Percentiles rank a stretch among this genome's conserved stretches.
Evolutionary conservation across 1,140 invertebrate genomes (phyloP).

Genomic region (Maconellicoccus hirsutus): DNA sequence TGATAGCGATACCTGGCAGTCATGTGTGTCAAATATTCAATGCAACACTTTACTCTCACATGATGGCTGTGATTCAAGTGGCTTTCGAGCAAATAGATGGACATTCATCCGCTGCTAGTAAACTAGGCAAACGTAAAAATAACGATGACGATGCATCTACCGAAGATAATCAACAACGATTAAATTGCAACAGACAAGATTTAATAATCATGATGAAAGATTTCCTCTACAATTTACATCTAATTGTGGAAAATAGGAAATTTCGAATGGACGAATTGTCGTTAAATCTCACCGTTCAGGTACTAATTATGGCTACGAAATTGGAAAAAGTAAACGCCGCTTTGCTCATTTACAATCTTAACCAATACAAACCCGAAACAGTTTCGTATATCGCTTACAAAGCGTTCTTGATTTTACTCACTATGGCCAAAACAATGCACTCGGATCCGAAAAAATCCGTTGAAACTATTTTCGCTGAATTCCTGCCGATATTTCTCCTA

Average conservation of each 20-base stretch:
- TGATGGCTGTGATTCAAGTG: slow-evolving; percentile 40
- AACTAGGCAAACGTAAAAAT: not conserved
- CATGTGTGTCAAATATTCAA: slow-evolving; percentile 46
- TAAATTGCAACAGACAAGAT: slow-evolving; percentile 30
- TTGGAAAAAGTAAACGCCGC: slow-evolving; percentile 36
- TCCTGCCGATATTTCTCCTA: slow-evolving; percentile 40
- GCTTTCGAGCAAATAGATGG: slow-evolving; percentile 32
- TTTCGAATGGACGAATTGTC: slow-evolving; percentile 39
- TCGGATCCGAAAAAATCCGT: slow-evolving; percentile 38
- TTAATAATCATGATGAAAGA: slow-evolving; percentile 35
- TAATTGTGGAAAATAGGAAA: slow-evolving; percentile 38
- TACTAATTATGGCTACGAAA: slow-evolving; percentile 39
- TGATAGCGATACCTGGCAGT: slow-evolving; percentile 43
- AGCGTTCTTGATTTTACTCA: slow-evolving; percentile 38
- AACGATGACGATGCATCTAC: slow-evolving; percentile 32
- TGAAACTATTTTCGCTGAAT: slow-evolving; percentile 38
- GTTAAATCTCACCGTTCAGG: slow-evolving; percentile 38
- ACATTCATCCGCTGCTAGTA: slow-evolving; percentile 24
- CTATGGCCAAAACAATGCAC: slow-evolving; percentile 39
- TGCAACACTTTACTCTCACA: slow-evolving; percentile 40
- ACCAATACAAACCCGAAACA: slow-evolving; percentile 29
- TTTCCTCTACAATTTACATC: slow-evolving; percentile 38
- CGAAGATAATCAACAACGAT: slow-evolving; percentile 22
- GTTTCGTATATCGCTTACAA: slow-evolving; percentile 37
- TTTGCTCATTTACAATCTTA: slow-evolving; percentile 26